These are phyloP conservation scores for Terrapene triunguis DNA, from an alignment of 2,113 vertebrate genomes.

Conservation along the genomic window DNA sequence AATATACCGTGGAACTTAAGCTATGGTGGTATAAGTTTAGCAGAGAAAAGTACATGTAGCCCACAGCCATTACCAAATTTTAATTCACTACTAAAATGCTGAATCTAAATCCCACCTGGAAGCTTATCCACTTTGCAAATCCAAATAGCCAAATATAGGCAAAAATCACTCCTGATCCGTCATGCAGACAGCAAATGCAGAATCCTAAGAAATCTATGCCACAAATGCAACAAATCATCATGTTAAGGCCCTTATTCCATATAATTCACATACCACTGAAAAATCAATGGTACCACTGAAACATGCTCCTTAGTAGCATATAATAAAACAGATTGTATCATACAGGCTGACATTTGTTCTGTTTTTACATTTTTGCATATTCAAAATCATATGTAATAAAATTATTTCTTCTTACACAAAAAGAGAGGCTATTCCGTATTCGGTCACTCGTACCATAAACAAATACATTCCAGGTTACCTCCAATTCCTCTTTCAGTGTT, in stretches of 20 bases:
- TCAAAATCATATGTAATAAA: neutral
- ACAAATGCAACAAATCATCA: accelerated
- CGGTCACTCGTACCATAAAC: neutral
- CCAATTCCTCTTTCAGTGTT: neutral
- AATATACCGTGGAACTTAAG: slow-evolving; percentile 4
- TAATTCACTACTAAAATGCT: neutral
- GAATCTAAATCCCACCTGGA: neutral
- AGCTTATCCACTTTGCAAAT: neutral
- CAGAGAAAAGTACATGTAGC: neutral
- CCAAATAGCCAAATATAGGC: neutral
- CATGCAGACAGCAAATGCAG: neutral
- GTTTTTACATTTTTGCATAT: neutral
- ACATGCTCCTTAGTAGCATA: accelerated
- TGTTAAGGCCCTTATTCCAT: neutral
- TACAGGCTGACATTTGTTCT: accelerated
- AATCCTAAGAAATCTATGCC: neutral
- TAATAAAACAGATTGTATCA: neutral
- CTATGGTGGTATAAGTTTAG: neutral
- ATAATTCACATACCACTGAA: neutral
- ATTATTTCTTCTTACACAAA: accelerated
- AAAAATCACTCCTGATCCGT: neutral
- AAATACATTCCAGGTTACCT: neutral
- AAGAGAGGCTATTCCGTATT: neutral
- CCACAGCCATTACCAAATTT: neutral
- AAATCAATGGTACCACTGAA: neutral